phyloP scores from a whole-genome alignment of 2,113 vertebrate species.

The Nanorana parkeri region DNA sequence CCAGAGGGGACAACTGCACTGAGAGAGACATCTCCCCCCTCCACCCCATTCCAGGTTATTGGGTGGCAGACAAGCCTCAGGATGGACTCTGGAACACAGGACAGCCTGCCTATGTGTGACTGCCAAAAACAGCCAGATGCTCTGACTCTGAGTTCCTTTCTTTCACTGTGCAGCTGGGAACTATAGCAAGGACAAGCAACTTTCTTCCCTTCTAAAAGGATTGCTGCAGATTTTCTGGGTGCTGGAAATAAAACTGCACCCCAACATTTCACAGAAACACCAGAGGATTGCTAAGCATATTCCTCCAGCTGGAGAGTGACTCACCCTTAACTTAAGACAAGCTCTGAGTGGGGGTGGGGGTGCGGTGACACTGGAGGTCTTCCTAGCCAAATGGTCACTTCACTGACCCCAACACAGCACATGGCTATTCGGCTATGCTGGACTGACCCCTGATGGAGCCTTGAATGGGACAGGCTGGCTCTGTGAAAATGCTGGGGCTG shows the following conservation, averaged over 20 bases:
- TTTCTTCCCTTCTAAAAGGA: background rate
- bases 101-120: constrained; percentile 26
- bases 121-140: constrained; percentile 37
- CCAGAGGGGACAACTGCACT: background rate
- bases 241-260: background rate
- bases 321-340: constrained; percentile 15
- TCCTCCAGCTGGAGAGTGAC: background rate
- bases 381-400: constrained; percentile 13
- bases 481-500: constrained; percentile 70
- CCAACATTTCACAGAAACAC: too few species aligned
- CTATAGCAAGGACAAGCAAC: background rate
- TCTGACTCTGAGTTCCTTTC: constrained; percentile 25
- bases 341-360: constrained; percentile 11
- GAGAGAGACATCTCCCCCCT: background rate
- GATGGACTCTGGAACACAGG: constrained; percentile 2
- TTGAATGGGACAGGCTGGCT: constrained; percentile 65
- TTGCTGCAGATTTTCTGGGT: constrained; percentile 2
- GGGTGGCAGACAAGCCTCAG: background rate
- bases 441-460: constrained; percentile 13
- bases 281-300: background rate
- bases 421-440: constrained; percentile 26
- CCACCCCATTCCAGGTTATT: background rate
- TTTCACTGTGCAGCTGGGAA: constrained; percentile 27
- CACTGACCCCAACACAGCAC: constrained; percentile 26
- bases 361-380: background rate